phyloP scores from a whole-genome alignment of 2,797 vertebrate species.

The Lithobates pipiens region DNA sequence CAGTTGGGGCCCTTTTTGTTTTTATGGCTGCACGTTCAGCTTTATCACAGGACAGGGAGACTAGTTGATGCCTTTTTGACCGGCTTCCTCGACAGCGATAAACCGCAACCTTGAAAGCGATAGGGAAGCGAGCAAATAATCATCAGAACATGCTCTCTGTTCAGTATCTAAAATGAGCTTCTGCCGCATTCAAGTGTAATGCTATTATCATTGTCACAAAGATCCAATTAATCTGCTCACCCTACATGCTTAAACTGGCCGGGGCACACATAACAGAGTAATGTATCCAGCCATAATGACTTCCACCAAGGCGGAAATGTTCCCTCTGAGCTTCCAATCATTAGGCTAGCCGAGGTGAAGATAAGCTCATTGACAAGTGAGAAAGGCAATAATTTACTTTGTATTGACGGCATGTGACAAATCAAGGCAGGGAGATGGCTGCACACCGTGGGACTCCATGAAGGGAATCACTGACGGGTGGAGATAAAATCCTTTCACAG shows the following conservation, averaged over 20 bases:
- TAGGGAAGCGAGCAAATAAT: conserved; percentile 71
- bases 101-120: conserved; percentile 64
- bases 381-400: conserved; percentile 97
- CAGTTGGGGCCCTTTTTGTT: conserved; percentile 66
- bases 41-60: conserved; percentile 62
- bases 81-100: conserved; percentile 60
- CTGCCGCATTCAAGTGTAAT: conserved; percentile 69
- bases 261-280: conserved; percentile 69
- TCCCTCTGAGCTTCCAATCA: conserved; percentile 78
- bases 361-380: conserved; percentile 88
- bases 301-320: conserved; percentile 76
- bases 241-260: conserved; percentile 76
- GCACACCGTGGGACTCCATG: conserved; percentile 78
- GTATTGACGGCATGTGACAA: conserved; percentile 95
- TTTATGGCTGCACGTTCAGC: conserved; percentile 62
- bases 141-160: conserved; percentile 67
- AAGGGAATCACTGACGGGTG: conserved; percentile 77
- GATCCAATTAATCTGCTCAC: conserved; percentile 78
- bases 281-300: conserved; percentile 73
- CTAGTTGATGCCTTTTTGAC: conserved; percentile 57
- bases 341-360: conserved; percentile 80
- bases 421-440: conserved; percentile 86
- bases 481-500: conserved; percentile 93
- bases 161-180: conserved; percentile 70
- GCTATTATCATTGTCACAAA: conserved; percentile 73